Evolutionary conservation across 2,113 vertebrate genomes (phyloP).

Genomic region (Seriola dumerili): DNA sequence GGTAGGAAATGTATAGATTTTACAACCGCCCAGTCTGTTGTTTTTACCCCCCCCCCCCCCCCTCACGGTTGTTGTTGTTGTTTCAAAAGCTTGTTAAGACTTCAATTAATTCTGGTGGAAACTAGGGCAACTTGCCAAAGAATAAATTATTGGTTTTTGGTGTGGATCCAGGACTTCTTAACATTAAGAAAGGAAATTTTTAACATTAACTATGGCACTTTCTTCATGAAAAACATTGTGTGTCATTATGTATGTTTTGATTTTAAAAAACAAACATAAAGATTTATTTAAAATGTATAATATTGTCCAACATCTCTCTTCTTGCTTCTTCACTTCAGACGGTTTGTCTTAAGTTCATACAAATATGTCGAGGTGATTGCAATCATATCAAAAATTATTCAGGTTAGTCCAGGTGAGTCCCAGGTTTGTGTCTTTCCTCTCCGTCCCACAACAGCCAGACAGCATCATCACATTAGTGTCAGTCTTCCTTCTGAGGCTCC

Average conservation of each 20-base stretch:
- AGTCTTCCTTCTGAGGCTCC: conserved; percentile 16
- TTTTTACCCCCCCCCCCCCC: too few species aligned
- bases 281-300: neutral
- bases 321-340: neutral
- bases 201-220: too few species aligned
- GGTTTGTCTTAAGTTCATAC: neutral
- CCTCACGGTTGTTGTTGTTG: too few species aligned
- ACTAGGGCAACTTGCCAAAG: neutral
- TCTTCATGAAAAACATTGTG: too few species aligned
- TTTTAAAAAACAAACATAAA: too few species aligned
- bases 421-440: conserved; percentile 16
- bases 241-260: too few species aligned
- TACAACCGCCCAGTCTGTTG: too few species aligned
- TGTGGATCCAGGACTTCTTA: too few species aligned
- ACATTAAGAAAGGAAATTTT: too few species aligned
- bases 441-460: conserved; percentile 24
- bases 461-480: conserved; percentile 38
- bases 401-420: neutral
- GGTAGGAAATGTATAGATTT: too few species aligned
- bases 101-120: conserved; percentile 13
- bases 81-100: conserved; percentile 8
- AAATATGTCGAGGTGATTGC: neutral
- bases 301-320: neutral
- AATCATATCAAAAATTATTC: conserved; percentile 7
- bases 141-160: neutral